Evolutionary conservation across 2,888 invertebrate species (phyloP).

Genomic region (Synanthedon vespiformis): DNA sequence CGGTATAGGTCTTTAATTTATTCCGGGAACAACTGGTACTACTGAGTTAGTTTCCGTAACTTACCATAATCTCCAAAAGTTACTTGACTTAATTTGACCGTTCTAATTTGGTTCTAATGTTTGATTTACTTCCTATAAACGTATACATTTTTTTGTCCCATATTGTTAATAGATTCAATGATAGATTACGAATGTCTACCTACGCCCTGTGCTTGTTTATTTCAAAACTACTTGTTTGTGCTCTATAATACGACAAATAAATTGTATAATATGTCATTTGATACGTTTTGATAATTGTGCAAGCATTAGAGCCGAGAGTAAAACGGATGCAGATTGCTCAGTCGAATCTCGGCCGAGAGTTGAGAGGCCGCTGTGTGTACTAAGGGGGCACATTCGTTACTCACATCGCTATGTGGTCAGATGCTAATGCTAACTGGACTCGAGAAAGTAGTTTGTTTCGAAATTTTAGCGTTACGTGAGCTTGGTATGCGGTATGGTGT

Average conservation of each 20-base stretch:
- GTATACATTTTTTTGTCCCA: neutral
- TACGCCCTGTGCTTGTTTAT: slow-evolving; percentile 3
- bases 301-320: slow-evolving; percentile 8
- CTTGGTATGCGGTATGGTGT: slow-evolving; percentile 39
- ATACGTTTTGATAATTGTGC: neutral
- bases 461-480: slow-evolving; percentile 62
- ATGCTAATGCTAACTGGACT: slow-evolving; percentile 49
- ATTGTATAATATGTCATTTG: neutral
- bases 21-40: too few species aligned
- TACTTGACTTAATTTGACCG: too few species aligned
- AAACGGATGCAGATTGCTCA: slow-evolving; percentile 10
- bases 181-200: neutral
- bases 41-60: too few species aligned
- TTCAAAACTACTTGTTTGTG: neutral
- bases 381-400: slow-evolving; percentile 15
- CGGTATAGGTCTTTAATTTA: too few species aligned
- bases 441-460: slow-evolving; percentile 64
- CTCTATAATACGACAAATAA: slow-evolving; percentile 1
- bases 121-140: too few species aligned
- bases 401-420: slow-evolving; percentile 33
- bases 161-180: neutral
- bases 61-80: too few species aligned
- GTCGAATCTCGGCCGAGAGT: slow-evolving; percentile 21
- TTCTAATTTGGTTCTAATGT: too few species aligned
- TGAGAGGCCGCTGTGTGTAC: slow-evolving; percentile 16